Evolutionary conservation across 1,140 invertebrate species (phyloP).

Genomic region (Heliconius hewitsoni): DNA sequence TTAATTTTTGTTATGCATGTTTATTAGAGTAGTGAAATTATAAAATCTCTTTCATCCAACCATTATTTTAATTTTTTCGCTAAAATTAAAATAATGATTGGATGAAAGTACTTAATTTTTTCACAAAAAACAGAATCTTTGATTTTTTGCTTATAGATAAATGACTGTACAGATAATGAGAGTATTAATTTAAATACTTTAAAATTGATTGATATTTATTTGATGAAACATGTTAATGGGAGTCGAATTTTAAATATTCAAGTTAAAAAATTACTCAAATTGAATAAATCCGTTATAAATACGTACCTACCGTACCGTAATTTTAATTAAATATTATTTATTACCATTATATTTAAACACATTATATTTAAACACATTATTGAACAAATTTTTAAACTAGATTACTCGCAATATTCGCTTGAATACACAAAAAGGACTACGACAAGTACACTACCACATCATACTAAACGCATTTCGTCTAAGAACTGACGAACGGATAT

Average conservation of each 20-base stretch:
- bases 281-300: background rate
- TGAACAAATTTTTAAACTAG: background rate
- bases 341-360: background rate
- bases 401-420: conserved; percentile 16
- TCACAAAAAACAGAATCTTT: background rate
- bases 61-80: background rate
- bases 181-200: background rate
- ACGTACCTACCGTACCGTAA: background rate
- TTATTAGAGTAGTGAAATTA: conserved; percentile 19
- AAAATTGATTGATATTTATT: background rate
- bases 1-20: conserved; percentile 60
- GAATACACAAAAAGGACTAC: conserved; percentile 30
- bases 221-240: background rate
- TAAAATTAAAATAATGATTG: background rate
- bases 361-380: background rate
- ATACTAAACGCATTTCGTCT: conserved; percentile 69
- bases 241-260: background rate
- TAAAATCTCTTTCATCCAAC: background rate
- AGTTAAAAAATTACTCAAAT: background rate
- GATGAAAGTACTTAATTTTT: background rate
- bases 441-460: conserved; percentile 32
- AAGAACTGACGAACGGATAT: conserved; percentile 75
- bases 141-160: background rate
- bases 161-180: background rate
- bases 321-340: background rate